phyloP scores from a whole-genome alignment of 1,140 invertebrate species.

The Macrosteles quadrilineatus region DNA sequence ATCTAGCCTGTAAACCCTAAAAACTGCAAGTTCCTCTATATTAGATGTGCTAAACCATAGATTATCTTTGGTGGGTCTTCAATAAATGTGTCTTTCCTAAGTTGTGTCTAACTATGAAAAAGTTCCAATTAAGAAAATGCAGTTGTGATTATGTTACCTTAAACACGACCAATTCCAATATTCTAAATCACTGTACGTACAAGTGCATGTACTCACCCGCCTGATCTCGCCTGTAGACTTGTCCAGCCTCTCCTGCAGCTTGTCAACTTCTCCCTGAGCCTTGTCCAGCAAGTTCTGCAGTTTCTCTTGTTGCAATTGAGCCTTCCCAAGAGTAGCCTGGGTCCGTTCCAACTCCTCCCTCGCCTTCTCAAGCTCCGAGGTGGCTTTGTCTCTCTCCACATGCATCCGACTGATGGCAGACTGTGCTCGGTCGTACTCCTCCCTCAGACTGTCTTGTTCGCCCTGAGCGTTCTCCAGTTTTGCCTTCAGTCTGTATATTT shows the following conservation, averaged over 20 bases:
- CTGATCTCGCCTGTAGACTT: constrained; percentile 77
- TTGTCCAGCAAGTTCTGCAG: constrained; percentile 84
- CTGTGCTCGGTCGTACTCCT: constrained; percentile 83
- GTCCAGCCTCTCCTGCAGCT: constrained; percentile 82
- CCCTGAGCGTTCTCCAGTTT: constrained; percentile 92
- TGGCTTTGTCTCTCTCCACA: constrained; percentile 83
- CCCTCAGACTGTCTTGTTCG: constrained; percentile 88
- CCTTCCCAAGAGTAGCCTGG: constrained; percentile 84
- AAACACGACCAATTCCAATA: no score
- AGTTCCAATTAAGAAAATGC: no score
- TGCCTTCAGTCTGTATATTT: constrained; percentile 91
- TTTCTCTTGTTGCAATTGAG: constrained; percentile 88
- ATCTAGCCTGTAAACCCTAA: no score
- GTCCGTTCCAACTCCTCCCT: constrained; percentile 87
- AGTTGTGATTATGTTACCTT: no score
- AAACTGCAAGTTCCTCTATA: no score
- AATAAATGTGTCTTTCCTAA: no score
- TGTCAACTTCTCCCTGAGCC: constrained; percentile 87
- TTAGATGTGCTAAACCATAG: no score
- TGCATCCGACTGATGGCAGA: constrained; percentile 75
- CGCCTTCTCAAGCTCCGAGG: constrained; percentile 84
- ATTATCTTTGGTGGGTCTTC: no score
- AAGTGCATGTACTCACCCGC: constrained; percentile 71
- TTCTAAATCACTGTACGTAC: no score
- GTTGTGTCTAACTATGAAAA: no score